phyloP scores from a whole-genome alignment of 1,140 invertebrate species.

The Acarapis woodi region DNA sequence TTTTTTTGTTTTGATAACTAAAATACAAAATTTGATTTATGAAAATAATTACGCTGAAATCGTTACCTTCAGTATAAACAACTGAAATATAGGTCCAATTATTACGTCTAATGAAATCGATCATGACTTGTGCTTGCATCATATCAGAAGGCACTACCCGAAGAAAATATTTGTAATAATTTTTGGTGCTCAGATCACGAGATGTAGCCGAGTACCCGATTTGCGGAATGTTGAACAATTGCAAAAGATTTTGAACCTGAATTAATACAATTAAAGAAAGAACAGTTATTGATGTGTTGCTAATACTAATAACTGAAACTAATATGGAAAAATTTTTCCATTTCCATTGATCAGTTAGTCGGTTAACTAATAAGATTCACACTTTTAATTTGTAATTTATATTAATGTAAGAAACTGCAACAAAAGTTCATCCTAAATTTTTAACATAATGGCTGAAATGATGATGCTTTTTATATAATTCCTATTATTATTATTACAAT shows the following conservation, averaged over 20 bases:
- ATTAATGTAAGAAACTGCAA: too few relatives aligned
- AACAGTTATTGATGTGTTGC: slow-evolving; percentile 12
- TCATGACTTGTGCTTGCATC: slow-evolving; percentile 43
- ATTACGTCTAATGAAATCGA: slow-evolving; percentile 34
- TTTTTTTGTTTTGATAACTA: too few relatives aligned
- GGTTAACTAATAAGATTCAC: too few relatives aligned
- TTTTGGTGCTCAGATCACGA: slow-evolving; percentile 41
- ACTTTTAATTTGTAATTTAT: too few relatives aligned
- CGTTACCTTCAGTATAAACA: slow-evolving; percentile 43
- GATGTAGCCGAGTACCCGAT: slow-evolving; percentile 53
- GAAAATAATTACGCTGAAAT: not conserved
- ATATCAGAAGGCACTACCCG: slow-evolving; percentile 50
- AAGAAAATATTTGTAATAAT: slow-evolving; percentile 42
- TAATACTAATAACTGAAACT: slow-evolving; percentile 4
- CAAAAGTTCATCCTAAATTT: too few relatives aligned
- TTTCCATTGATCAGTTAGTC: too few relatives aligned
- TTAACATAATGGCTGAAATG: too few relatives aligned
- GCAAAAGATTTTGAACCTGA: slow-evolving; percentile 42
- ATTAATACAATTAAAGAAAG: not conserved
- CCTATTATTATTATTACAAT: too few relatives aligned
- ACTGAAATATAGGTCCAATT: slow-evolving; percentile 59
- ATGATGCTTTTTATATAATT: not conserved
- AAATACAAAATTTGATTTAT: too few relatives aligned
- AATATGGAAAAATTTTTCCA: too few relatives aligned
- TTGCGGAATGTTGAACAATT: slow-evolving; percentile 46